Conservation (phyloP, 2,797 vertebrate genomes). For the Psittacula echo region DNA sequence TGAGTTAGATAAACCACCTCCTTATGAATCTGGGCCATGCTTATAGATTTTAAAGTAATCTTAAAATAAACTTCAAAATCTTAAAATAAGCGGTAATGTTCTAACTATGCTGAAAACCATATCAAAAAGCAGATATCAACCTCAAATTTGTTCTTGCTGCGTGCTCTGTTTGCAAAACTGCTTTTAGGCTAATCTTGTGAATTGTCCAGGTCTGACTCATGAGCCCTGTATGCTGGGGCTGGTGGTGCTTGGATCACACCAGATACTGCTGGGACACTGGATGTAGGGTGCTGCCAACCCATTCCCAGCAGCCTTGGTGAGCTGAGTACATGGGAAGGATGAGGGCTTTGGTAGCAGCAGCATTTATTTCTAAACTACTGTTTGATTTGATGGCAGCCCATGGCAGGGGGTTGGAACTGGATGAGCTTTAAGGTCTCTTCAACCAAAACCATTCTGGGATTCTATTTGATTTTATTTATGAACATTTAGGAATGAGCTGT, state of each 20-base stretch:
- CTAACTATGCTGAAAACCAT: slow-evolving; percentile 1
- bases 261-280: background rate
- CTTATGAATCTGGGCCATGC: background rate
- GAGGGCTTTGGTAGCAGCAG: background rate
- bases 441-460: background rate
- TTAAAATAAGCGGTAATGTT: background rate
- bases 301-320: background rate
- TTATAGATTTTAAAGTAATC: slow-evolving; percentile 18
- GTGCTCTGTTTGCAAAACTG: background rate
- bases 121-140: background rate
- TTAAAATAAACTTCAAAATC: slow-evolving; percentile 46
- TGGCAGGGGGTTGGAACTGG: background rate
- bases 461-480: background rate
- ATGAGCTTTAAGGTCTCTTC: background rate
- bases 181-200: background rate
- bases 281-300: background rate
- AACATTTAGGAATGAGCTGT: background rate
- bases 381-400: background rate
- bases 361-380: background rate
- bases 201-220: background rate
- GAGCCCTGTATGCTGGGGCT: background rate
- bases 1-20: background rate
- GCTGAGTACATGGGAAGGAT: background rate
- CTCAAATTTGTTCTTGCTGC: background rate
- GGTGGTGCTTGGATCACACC: background rate